These are phyloP conservation scores for Cochlearius cochlearius DNA, from an alignment of 2,113 vertebrate species.

Conservation along the genomic window DNA sequence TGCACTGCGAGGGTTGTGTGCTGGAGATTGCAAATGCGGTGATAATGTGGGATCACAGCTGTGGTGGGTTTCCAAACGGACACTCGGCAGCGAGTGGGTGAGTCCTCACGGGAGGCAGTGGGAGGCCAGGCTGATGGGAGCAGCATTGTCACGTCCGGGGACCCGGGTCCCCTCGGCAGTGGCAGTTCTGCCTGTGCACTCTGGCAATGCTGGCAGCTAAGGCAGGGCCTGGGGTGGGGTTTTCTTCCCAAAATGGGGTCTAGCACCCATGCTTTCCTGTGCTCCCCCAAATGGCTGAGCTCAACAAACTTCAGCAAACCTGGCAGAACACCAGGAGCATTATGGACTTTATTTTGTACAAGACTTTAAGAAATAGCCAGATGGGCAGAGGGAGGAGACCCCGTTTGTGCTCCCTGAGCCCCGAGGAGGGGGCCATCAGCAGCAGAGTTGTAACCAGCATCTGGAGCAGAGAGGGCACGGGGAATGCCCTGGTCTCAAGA, in stretches of 20 bases:
- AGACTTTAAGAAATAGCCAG: not conserved
- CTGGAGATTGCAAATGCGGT: not conserved
- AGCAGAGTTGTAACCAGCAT: not conserved
- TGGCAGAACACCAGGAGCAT: not conserved
- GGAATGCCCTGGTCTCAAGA: fast-evolving
- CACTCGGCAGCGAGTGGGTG: not conserved
- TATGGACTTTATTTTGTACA: not conserved
- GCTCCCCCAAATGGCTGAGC: not conserved
- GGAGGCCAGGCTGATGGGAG: not conserved
- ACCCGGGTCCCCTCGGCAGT: not conserved
- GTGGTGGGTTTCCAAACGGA: not conserved
- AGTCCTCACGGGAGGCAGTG: fast-evolving
- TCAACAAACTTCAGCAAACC: not conserved
- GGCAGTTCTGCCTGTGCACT: fast-evolving
- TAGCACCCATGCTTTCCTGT: not conserved
- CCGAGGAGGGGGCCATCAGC: not conserved
- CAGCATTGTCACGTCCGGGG: not conserved
- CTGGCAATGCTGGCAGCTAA: not conserved
- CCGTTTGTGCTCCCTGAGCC: not conserved
- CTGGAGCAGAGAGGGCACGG: not conserved
- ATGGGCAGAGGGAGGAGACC: not conserved
- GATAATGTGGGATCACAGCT: not conserved
- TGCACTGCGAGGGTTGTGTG: not conserved
- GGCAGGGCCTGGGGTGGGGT: too few species aligned
- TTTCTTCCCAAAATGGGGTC: not conserved